A percentile compares a stretch with the other conserved stretches of the same genome.
Conservation (phyloP, 30 jellyfish, hydroid and myxozoan species). For the Nemopilema nomurai region DNA sequence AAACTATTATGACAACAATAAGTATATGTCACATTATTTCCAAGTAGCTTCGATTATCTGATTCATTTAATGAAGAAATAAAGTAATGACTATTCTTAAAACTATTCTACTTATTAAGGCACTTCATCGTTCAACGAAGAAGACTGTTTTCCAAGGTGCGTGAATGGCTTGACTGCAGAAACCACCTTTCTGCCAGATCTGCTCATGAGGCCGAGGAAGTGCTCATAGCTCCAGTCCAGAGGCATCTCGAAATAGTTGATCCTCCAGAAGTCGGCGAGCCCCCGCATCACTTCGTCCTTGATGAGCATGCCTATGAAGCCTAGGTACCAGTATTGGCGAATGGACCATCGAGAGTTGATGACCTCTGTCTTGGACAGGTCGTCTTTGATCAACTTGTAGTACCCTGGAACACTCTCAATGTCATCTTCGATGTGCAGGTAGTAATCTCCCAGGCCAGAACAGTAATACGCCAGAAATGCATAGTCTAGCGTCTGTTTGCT, state of each 20-base stretch:
- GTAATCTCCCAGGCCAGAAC: conserved; percentile 11
- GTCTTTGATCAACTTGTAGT: conserved; percentile 25
- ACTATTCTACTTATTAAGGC: neutral
- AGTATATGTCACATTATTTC: too few species aligned
- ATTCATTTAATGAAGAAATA: neutral
- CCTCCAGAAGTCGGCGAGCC: conserved; percentile 18
- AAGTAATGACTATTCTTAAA: too few species aligned
- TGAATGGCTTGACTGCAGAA: neutral
- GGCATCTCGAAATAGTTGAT: conserved; percentile 39
- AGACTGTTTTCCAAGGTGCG: neutral
- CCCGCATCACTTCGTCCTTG: conserved; percentile 8
- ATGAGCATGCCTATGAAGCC: conserved; percentile 58
- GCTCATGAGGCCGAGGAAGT: neutral
- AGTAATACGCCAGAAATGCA: conserved; percentile 47
- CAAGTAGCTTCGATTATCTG: too few species aligned
- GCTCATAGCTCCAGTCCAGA: conserved; percentile 19
- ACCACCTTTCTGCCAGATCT: neutral
- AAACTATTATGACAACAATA: too few species aligned
- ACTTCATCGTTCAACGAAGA: neutral
- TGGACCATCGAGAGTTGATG: conserved; percentile 7
- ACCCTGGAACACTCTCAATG: conserved; percentile 9
- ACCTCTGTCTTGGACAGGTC: neutral
- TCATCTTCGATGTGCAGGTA: conserved; percentile 69
- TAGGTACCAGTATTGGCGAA: conserved; percentile 7
- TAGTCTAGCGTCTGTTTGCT: conserved; percentile 57